Conservation (phyloP, 2,888 invertebrate genomes). For the Pyrgus malvae region DNA sequence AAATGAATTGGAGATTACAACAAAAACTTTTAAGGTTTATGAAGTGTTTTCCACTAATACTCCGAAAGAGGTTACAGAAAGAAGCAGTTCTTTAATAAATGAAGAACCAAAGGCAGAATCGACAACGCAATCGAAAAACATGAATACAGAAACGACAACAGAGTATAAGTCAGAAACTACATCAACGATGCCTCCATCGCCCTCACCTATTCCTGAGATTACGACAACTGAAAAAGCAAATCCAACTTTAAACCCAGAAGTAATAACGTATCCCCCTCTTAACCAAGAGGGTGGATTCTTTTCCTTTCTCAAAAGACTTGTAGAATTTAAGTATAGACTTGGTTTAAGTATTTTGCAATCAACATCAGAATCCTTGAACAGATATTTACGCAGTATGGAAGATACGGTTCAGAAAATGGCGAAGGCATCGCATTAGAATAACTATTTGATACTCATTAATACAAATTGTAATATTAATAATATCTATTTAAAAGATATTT, state of each 20-base stretch:
- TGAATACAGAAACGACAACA: constrained; percentile 66
- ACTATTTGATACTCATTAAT: constrained; percentile 14
- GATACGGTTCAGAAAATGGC: constrained; percentile 50
- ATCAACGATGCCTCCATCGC: constrained; percentile 58
- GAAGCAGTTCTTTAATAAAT: constrained; percentile 40
- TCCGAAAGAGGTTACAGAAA: constrained; percentile 41
- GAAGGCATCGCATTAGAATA: constrained; percentile 47
- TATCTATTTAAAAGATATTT: not conserved
- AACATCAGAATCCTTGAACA: constrained; percentile 85
- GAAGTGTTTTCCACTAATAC: constrained; percentile 61
- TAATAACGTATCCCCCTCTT: constrained; percentile 66
- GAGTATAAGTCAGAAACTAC: constrained; percentile 62
- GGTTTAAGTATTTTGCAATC: constrained; percentile 86
- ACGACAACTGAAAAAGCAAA: constrained; percentile 42
- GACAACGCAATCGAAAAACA: constrained; percentile 50
- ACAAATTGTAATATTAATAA: constrained; percentile 8
- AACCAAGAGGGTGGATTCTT: constrained; percentile 74
- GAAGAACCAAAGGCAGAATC: constrained; percentile 44
- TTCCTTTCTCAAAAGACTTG: constrained; percentile 83
- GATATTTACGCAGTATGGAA: constrained; percentile 84
- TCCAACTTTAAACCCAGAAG: constrained; percentile 54
- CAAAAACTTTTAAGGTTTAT: constrained; percentile 63
- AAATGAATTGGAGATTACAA: constrained; percentile 58
- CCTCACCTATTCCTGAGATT: constrained; percentile 43
- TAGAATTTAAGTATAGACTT: constrained; percentile 85